Conservation (phyloP, 2,888 invertebrate genomes). For the Cerastis rubricosa region DNA sequence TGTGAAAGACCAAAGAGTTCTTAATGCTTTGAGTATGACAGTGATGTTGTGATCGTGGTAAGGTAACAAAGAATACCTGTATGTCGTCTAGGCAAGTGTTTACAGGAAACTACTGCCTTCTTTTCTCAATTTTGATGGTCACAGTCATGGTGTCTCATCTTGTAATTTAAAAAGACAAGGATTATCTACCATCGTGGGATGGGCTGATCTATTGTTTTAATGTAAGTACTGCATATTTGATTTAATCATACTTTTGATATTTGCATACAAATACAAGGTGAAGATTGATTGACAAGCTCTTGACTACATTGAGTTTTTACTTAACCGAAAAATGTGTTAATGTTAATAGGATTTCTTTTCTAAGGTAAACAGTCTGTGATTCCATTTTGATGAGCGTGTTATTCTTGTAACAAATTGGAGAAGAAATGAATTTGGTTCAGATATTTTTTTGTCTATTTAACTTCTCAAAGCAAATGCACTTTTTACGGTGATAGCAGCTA, state of each 20-base stretch:
- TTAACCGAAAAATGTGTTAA: neutral
- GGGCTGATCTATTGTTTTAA: slow-evolving; percentile 29
- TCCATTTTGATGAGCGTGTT: slow-evolving; percentile 42
- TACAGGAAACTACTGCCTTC: no score
- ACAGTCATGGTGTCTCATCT: slow-evolving; percentile 21
- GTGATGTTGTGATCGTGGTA: neutral
- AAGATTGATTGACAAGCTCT: slow-evolving; percentile 27
- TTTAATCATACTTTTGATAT: neutral
- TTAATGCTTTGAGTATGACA: neutral
- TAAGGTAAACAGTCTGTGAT: slow-evolving; percentile 19
- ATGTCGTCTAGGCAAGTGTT: no score
- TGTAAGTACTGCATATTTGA: slow-evolving; percentile 11
- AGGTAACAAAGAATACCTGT: neutral
- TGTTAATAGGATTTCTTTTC: slow-evolving; percentile 19
- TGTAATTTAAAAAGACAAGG: slow-evolving; percentile 32
- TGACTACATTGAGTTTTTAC: neutral
- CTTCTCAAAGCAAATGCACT: slow-evolving; percentile 11
- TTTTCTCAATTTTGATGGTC: slow-evolving; percentile 14
- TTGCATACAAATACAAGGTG: slow-evolving; percentile 11
- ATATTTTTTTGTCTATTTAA: slow-evolving; percentile 14
- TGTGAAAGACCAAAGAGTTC: neutral
- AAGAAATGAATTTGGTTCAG: slow-evolving; percentile 8
- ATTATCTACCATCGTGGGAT: slow-evolving; percentile 11
- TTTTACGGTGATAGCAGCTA: slow-evolving; percentile 36
- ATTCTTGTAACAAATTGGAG: neutral